Evolutionary conservation across 2,888 invertebrate genomes (phyloP).

Genomic region (Anaspis maculata): DNA sequence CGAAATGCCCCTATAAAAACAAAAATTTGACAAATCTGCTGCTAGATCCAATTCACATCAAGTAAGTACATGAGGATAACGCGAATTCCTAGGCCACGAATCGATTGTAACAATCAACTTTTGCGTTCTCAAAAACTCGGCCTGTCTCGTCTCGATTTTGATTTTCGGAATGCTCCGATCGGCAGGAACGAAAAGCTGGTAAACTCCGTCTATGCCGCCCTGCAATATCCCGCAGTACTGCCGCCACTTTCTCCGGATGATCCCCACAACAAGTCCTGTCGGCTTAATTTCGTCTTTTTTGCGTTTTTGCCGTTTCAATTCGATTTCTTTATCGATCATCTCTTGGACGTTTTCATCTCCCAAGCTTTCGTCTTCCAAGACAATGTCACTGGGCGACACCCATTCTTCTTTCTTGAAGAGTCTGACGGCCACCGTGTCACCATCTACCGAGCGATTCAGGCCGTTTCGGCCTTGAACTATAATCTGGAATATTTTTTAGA

Average conservation of each 20-base stretch:
- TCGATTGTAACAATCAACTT: conserved; percentile 94
- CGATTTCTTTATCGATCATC: conserved; percentile 50
- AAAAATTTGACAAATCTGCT: neutral
- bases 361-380: conserved; percentile 63
- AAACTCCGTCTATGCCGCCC: conserved; percentile 58
- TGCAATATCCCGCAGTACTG: conserved; percentile 96
- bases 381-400: conserved; percentile 82
- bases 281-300: conserved; percentile 41
- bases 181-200: conserved; percentile 90
- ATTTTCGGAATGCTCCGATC: conserved; percentile 91
- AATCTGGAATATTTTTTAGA: conserved; percentile 5
- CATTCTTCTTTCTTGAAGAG: conserved; percentile 83
- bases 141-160: conserved; percentile 90
- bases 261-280: conserved; percentile 83
- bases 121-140: conserved; percentile 68
- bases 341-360: conserved; percentile 57
- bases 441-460: conserved; percentile 90
- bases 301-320: conserved; percentile 27
- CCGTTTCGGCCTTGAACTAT: conserved; percentile 76
- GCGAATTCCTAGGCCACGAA: conserved; percentile 88
- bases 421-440: conserved; percentile 87
- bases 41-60: conserved; percentile 6
- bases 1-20: conserved; percentile 74
- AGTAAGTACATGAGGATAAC: conserved; percentile 75
- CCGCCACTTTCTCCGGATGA: conserved; percentile 92